Percentiles rank a stretch among this genome's conserved stretches.
Conservation (phyloP, 2,888 invertebrate genomes). For the Drosophila pseudotakahashii region DNA sequence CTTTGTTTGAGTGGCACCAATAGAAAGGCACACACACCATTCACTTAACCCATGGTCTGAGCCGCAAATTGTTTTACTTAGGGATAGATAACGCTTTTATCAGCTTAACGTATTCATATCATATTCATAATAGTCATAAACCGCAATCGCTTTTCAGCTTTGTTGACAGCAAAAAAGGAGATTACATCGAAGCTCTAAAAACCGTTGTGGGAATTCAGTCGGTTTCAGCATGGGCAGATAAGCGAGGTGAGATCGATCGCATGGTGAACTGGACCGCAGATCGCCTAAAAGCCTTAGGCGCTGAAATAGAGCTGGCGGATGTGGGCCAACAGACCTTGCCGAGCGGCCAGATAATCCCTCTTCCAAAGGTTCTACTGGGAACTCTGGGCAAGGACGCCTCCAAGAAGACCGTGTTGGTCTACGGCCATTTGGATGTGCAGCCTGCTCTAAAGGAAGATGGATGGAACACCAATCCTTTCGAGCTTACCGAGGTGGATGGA, state of each 20-base stretch:
- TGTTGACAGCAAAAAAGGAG: conserved; percentile 90
- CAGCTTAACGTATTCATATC: conserved; percentile 14
- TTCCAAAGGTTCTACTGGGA: conserved; percentile 95
- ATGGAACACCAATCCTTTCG: conserved; percentile 98
- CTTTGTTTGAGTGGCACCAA: background rate
- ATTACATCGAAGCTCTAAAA: conserved; percentile 91
- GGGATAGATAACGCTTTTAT: conserved; percentile 6
- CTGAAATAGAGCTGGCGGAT: conserved; percentile 89
- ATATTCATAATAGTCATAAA: conserved; percentile 19
- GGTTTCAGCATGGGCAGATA: conserved; percentile 95
- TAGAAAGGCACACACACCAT: background rate
- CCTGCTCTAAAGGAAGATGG: conserved; percentile 97
- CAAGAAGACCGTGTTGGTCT: conserved; percentile 97
- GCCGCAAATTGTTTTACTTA: background rate
- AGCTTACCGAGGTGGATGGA: conserved; percentile 92
- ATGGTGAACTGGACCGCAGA: conserved; percentile 94
- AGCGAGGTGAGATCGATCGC: conserved; percentile 90
- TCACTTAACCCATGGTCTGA: background rate
- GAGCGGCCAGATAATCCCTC: conserved; percentile 89
- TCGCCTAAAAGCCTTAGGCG: conserved; percentile 89
- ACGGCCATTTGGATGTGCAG: conserved; percentile 99
- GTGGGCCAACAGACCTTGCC: conserved; percentile 90
- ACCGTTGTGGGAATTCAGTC: conserved; percentile 97
- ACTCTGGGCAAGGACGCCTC: conserved; percentile 91
- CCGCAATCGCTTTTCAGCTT: conserved; percentile 59